phyloP scores from a whole-genome alignment of 2,113 vertebrate species.

The Stictonetta naevosa region DNA sequence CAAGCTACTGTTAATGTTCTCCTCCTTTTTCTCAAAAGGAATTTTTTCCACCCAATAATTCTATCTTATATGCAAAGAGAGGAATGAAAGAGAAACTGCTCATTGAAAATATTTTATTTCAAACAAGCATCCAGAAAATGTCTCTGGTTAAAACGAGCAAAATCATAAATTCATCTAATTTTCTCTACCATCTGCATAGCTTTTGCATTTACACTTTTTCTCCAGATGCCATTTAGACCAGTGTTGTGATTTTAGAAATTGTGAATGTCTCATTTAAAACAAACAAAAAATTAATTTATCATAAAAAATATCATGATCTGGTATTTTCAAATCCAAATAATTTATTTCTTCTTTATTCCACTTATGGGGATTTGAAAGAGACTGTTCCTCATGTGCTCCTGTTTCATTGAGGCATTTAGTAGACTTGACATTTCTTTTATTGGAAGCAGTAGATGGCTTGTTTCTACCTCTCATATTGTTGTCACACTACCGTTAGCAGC shows the following conservation, averaged over 20 bases:
- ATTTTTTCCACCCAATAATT: background rate
- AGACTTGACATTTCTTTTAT: background rate
- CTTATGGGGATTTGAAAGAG: background rate
- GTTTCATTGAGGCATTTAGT: background rate
- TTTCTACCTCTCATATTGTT: background rate
- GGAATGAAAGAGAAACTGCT: background rate
- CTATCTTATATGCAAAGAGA: background rate
- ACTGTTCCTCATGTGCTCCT: background rate
- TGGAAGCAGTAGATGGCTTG: background rate
- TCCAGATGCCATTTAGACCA: background rate
- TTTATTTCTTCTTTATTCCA: background rate
- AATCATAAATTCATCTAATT: background rate
- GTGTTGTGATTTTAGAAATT: conserved; percentile 55
- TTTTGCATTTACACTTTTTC: background rate
- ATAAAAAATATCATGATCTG: background rate
- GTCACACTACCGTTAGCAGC: background rate
- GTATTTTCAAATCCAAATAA: background rate
- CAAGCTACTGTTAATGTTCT: background rate
- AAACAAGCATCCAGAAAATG: background rate
- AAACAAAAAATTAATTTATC: background rate
- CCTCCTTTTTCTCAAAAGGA: background rate
- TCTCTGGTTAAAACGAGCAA: background rate
- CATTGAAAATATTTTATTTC: conserved; percentile 40
- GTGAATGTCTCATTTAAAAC: background rate
- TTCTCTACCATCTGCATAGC: background rate